Percentiles rank a stretch among this genome's conserved stretches.
These are phyloP conservation scores for Lymantria monacha DNA, from an alignment of 2,888 invertebrate species.

Conservation along the genomic window DNA sequence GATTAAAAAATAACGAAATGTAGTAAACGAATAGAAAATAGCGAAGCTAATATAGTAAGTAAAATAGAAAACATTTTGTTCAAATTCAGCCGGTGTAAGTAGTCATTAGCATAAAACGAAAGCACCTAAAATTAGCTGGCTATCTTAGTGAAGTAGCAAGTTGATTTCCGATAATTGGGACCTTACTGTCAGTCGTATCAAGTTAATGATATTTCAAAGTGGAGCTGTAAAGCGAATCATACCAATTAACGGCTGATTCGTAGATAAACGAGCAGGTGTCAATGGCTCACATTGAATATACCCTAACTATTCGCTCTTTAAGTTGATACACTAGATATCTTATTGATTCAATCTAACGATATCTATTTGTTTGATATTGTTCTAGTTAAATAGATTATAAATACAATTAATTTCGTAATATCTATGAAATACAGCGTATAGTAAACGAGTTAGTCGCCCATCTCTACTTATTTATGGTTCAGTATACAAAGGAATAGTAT, in stretches of 20 bases:
- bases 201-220: constrained; percentile 15
- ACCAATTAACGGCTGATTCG: constrained; percentile 15
- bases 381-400: neutral
- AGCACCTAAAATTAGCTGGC: constrained; percentile 22
- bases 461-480: too few species aligned
- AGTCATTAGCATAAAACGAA: constrained; percentile 16
- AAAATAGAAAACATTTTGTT: neutral
- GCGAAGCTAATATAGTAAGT: neutral
- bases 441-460: too few species aligned
- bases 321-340: neutral
- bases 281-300: neutral
- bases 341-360: neutral
- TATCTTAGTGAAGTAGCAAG: constrained; percentile 20
- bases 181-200: constrained; percentile 10
- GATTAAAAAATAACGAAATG: too few species aligned
- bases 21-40: too few species aligned
- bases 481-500: too few species aligned
- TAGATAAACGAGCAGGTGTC: constrained; percentile 8
- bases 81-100: constrained; percentile 5
- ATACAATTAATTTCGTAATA: too few species aligned
- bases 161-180: constrained; percentile 24
- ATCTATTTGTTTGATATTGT: neutral
- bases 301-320: neutral
- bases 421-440: too few species aligned
- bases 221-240: constrained; percentile 11